Base-by-base conservation (phyloP, 2,113 vertebrate species). In the Carassius auratus region DNA sequence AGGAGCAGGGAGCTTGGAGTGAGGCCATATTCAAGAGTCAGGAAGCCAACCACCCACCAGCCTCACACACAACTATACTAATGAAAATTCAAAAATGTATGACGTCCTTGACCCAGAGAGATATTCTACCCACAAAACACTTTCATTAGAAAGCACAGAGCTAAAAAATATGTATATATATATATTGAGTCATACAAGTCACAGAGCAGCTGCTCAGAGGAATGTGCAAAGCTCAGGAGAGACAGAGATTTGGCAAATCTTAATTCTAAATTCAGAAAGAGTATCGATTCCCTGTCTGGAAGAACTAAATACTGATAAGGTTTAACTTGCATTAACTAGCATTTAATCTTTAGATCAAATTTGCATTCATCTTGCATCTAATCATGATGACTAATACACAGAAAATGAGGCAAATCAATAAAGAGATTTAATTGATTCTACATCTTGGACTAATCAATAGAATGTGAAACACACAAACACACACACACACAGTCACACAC, bases 1-100 rank as follows among this genome's bases (percentile, higher is more conserved):
- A 69, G 79, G 76, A 85, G 30, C 45, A 15, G 73, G 61, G 61
- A 30, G 45, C 61, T 82, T 86, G 86, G 89, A 90, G 55, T 6
- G 48, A 64, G 33, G 83, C 76, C 87, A 87, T 82, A 38, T 45
- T 55, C 15, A 83, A 48, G 80, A 79, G 83, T 68, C 14, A 52
- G 64, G 45, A 66, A 82, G 36, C 66, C 66, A 66, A 55, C 45
- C 71, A 15, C 66, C 76, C 55, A 87, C 75, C 66, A 71, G 50
- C 19, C 50, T 13, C 76, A 84, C 52, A 33, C 45, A 33, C 14
- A 79, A 14, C 12, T 33, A 21, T 33, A 84, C 30, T 45, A 36
- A 36, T 57, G 8, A 73, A 33, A n/a, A n/a, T n/a, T n/a, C n/a
- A n/a, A n/a, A n/a, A n/a, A 23, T 73, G 10, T 62, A 62, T 64